A percentile compares a stretch with the other conserved stretches of the same genome.
Evolutionary conservation across 1,140 invertebrate genomes (phyloP).

Genomic region (Drosophila albomicans): DNA sequence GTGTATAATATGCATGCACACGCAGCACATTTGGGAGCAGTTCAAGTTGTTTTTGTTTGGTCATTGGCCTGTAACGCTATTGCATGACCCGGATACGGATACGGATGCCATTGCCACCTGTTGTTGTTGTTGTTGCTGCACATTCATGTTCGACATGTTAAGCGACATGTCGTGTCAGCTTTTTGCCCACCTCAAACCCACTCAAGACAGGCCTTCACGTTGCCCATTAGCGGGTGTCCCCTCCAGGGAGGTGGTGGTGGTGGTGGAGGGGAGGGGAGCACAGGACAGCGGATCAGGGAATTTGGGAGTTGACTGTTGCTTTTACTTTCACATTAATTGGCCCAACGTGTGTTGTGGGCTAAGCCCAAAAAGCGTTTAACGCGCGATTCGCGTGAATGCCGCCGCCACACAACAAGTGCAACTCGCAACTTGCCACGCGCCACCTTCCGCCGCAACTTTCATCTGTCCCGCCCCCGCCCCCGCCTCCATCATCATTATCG

Average conservation of each 20-base stretch:
- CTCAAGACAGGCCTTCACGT: conserved; percentile 41
- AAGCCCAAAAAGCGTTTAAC: conserved; percentile 69
- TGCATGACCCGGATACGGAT: conserved; percentile 61
- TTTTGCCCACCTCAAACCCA: conserved; percentile 28
- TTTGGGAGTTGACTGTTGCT: conserved; percentile 15
- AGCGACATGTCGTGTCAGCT: conserved; percentile 68
- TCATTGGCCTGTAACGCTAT: conserved; percentile 44
- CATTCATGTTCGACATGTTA: conserved; percentile 77
- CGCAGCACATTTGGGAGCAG: conserved; percentile 75
- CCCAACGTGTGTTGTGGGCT: conserved; percentile 25
- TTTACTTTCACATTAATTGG: conserved; percentile 72
- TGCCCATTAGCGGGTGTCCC: conserved; percentile 57
- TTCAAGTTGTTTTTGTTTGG: conserved; percentile 56
- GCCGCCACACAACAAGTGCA: conserved; percentile 24
- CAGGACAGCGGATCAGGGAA: background rate
- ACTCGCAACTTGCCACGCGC: background rate
- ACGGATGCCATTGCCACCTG: conserved; percentile 56
- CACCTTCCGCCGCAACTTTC: background rate
- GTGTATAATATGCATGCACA: conserved; percentile 72
- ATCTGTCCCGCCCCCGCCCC: background rate
- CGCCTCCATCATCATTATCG: no score
- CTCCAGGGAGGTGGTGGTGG: conserved; percentile 1
- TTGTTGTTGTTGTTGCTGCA: conserved; percentile 50
- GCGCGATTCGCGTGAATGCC: conserved; percentile 65
- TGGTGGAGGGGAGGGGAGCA: background rate